These are phyloP conservation scores for Neoascia interrupta DNA, from an alignment of 2,888 invertebrate genomes.

Conservation along the genomic window DNA sequence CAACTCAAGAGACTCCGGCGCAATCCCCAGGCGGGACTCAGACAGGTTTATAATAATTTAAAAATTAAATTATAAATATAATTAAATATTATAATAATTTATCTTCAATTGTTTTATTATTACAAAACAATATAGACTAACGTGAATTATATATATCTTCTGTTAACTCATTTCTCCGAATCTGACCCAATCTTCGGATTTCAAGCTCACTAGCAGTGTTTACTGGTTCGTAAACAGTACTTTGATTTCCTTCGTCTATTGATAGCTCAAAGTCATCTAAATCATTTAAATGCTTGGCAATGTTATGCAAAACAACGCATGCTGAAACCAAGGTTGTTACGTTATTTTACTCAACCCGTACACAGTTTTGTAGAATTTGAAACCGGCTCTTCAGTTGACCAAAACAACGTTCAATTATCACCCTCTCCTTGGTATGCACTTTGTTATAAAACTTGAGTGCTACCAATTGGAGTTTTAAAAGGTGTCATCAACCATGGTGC, in stretches of 20 bases:
- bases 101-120: no score
- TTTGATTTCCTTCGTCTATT: neutral
- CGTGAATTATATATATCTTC: neutral
- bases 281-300: slow-evolving; percentile 11
- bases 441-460: neutral
- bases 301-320: neutral
- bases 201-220: neutral
- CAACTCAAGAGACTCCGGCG: no score
- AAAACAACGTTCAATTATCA: slow-evolving; percentile 1
- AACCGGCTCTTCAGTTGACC: neutral
- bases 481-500: slow-evolving; percentile 1
- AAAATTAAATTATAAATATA: no score
- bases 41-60: no score
- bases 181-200: neutral
- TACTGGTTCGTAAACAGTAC: neutral
- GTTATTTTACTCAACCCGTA: neutral
- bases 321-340: neutral
- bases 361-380: neutral
- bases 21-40: no score
- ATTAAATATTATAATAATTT: no score
- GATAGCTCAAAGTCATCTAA: neutral
- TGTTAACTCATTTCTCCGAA: neutral
- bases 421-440: slow-evolving; percentile 1
- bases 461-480: slow-evolving; percentile 6
- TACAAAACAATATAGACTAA: no score